A percentile compares a stretch with the other conserved stretches of the same genome.
These are phyloP conservation scores for Drosophila macrothrix DNA, from an alignment of 2,888 invertebrate genomes.

Conservation along the genomic window DNA sequence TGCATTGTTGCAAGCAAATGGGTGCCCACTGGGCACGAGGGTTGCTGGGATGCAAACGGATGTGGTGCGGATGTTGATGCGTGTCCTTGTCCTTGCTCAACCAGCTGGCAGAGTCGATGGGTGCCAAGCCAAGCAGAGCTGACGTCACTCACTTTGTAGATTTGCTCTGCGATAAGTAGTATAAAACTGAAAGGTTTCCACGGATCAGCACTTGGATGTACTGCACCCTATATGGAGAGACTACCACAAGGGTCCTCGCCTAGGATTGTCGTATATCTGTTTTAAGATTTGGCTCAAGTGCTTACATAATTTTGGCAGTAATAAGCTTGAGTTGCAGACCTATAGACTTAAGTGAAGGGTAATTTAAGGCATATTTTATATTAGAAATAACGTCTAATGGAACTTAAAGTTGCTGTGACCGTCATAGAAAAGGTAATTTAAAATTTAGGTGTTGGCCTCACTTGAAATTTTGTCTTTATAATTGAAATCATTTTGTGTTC, in stretches of 20 bases:
- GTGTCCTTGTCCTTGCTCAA: constrained; percentile 72
- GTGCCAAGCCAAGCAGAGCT: constrained; percentile 32
- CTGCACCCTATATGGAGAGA: constrained; percentile 2
- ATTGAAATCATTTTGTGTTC: constrained; percentile 18
- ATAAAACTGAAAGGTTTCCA: constrained; percentile 34
- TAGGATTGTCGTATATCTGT: background rate
- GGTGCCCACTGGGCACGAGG: constrained; percentile 17
- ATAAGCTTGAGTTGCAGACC: background rate
- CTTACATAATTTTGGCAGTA: background rate
- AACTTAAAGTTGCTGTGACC: background rate
- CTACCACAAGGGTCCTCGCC: constrained; percentile 1
- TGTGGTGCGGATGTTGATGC: constrained; percentile 25
- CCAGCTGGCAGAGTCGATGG: constrained; percentile 52
- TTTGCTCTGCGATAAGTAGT: constrained; percentile 43
- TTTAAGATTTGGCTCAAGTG: background rate
- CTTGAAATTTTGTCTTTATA: background rate
- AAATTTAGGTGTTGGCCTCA: background rate
- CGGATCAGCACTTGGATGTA: constrained; percentile 19
- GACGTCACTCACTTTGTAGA: constrained; percentile 61
- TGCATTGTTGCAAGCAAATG: constrained; percentile 36
- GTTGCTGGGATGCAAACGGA: constrained; percentile 2
- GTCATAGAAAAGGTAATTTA: background rate
- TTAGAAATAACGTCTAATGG: background rate
- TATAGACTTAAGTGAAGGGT: background rate
- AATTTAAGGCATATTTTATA: background rate